Evolutionary conservation across 2,113 vertebrate species (phyloP), one percentile per base, ranked within the genome.

Genomic region (Noturus placidus): DNA sequence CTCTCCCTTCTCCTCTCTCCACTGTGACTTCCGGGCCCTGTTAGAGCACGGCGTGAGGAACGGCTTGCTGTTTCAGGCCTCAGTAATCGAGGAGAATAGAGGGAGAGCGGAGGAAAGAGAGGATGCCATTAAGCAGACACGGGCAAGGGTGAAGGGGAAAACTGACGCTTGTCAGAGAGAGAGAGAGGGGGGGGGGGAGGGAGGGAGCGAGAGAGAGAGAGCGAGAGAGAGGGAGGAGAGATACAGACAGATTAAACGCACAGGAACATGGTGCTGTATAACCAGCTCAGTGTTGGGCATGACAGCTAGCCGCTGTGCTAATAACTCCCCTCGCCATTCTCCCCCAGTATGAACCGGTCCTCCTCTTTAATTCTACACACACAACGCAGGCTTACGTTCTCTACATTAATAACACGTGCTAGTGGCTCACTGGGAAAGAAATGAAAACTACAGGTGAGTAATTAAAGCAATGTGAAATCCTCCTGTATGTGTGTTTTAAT

Each of bases 241-340:
- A 87, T 88, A 67, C n/a, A n/a, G 89, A 83, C 83, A 86, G 86
- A 90, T 88, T 87, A 87, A 87, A 89, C 8, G 87, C 65, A 74
- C 77, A 33, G 42, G 82, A 86, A 90, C 81, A 82, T 85, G 77
- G 87, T 72, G 38, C 87, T 79, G 81, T 38, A 35, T 35, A 70
- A 17, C 67, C 35, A 5, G 20, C 74, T 52, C 72, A 25, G 3
- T 42, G 35, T 8, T 35, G 20, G 19, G 72, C 38, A 46, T 38
- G 38, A 46, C 83, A 79, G 89, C 70, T 69, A 63, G 61, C 67
- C 33, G 46, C 42, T 10, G 52, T 13, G 35, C 17, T 59, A 59
- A 63, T 84, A 38, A 84, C 86, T 70, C 76, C 88, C 61, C 13
- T 22, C 54, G 50, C 80, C 85, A 65, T 56, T 67, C 79, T 42